These are phyloP conservation scores for Miltochrista miniata DNA, from an alignment of 2,888 invertebrate species.

Conservation along the genomic window DNA sequence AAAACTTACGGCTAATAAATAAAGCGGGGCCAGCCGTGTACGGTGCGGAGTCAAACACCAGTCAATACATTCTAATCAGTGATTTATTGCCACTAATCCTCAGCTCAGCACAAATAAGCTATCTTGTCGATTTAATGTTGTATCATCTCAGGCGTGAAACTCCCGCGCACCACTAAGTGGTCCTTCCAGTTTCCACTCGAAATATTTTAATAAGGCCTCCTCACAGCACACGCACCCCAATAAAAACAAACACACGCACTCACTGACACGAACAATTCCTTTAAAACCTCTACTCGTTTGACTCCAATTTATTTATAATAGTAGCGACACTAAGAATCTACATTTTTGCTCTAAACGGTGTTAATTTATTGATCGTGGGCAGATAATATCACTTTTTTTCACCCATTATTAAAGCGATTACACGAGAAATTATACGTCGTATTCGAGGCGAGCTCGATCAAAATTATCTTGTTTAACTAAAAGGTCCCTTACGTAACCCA, in stretches of 20 bases:
- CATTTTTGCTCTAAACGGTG: slow-evolving; percentile 84
- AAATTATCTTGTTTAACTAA: slow-evolving; percentile 31
- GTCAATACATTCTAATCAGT: slow-evolving; percentile 84
- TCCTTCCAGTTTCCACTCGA: slow-evolving; percentile 84
- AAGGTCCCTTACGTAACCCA: slow-evolving; percentile 37
- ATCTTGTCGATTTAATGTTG: slow-evolving; percentile 84
- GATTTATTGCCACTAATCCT: slow-evolving; percentile 83
- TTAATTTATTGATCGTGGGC: slow-evolving; percentile 84
- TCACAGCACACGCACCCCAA: slow-evolving; percentile 82
- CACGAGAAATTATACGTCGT: slow-evolving; percentile 82
- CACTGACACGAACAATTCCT: slow-evolving; percentile 61
- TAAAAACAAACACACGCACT: slow-evolving; percentile 77
- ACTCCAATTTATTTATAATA: slow-evolving; percentile 78
- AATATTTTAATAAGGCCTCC: slow-evolving; percentile 83
- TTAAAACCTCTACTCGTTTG: slow-evolving; percentile 60
- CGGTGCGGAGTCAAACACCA: slow-evolving; percentile 74
- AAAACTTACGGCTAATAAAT: slow-evolving; percentile 71
- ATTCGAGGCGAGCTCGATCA: slow-evolving; percentile 66
- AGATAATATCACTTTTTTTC: slow-evolving; percentile 83
- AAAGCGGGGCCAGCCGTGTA: slow-evolving; percentile 62
- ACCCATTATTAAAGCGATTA: slow-evolving; percentile 83
- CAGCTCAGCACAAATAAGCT: slow-evolving; percentile 83
- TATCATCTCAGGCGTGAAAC: slow-evolving; percentile 83
- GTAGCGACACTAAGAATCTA: slow-evolving; percentile 82
- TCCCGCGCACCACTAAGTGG: slow-evolving; percentile 83